Percentiles rank a stretch among this genome's conserved stretches.
Conservation (phyloP, 2,113 vertebrate species). For the Sinocyclocheilus rhinocerous region DNA sequence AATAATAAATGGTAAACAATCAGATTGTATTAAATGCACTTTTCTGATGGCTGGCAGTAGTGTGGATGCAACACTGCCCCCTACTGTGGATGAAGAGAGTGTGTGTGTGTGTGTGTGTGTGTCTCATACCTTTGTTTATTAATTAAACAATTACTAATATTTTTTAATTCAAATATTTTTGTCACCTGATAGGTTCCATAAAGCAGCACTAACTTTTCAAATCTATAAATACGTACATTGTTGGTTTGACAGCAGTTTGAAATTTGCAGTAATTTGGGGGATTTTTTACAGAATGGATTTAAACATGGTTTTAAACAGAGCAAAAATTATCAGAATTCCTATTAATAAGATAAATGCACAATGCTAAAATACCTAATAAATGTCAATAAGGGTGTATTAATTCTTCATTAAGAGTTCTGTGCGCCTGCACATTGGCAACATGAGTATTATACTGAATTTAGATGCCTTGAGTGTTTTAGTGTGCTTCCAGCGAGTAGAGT, state of each 20-base stretch:
- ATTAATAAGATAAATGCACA: background rate
- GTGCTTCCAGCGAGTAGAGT: slow-evolving; percentile 12
- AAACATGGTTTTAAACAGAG: too few species aligned
- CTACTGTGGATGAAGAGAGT: background rate
- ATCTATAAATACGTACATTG: background rate
- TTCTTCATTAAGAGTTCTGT: background rate
- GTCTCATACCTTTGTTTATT: background rate
- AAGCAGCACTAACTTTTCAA: background rate
- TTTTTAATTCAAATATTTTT: background rate
- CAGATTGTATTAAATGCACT: background rate
- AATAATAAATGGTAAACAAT: background rate
- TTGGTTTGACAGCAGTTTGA: background rate
- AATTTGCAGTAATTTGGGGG: too few species aligned
- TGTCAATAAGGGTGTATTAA: background rate
- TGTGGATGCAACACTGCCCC: background rate
- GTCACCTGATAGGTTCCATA: background rate
- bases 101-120: background rate
- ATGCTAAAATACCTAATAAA: too few species aligned
- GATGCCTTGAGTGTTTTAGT: slow-evolving; percentile 1
- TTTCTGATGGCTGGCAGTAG: background rate
- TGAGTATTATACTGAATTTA: background rate
- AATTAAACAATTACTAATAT: background rate
- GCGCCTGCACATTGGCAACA: background rate
- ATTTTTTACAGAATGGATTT: too few species aligned
- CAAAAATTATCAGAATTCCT: too few species aligned